phyloP scores from a whole-genome alignment of 2,888 invertebrate species.

The Willowsia nigromaculata region DNA sequence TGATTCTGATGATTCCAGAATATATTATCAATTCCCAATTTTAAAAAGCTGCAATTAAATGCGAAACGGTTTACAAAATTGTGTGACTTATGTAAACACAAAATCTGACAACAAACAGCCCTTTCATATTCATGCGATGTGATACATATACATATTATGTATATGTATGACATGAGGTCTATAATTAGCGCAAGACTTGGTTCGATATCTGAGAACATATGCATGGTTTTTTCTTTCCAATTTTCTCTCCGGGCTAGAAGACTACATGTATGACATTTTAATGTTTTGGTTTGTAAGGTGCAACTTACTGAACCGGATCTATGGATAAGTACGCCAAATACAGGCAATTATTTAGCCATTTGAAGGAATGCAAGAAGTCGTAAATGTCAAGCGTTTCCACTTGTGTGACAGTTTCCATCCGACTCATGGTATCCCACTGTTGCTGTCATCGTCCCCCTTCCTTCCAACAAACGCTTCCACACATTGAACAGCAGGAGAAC shows the following conservation, averaged over 20 bases:
- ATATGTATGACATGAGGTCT: too few species aligned
- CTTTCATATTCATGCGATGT: too few species aligned
- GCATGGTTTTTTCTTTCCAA: not conserved
- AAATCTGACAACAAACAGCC: too few species aligned
- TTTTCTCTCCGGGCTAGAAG: not conserved
- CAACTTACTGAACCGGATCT: conserved; percentile 36
- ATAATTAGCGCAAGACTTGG: too few species aligned
- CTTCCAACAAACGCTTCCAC: not conserved
- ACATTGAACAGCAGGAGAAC: too few species aligned
- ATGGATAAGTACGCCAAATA: not conserved
- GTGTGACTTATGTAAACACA: too few species aligned
- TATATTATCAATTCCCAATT: too few species aligned
- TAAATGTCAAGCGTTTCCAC: conserved; percentile 57
- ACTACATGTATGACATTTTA: conserved; percentile 8
- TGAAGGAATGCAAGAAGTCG: conserved; percentile 23
- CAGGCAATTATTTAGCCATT: conserved; percentile 24
- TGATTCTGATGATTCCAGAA: too few species aligned
- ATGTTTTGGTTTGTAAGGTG: conserved; percentile 31
- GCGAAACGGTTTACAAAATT: too few species aligned
- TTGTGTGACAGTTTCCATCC: conserved; percentile 56
- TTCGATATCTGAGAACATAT: not conserved
- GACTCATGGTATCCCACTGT: not conserved
- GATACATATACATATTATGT: too few species aligned
- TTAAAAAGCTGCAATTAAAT: too few species aligned
- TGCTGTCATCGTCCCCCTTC: not conserved